phyloP scores from a whole-genome alignment of 2,888 invertebrate species.

The Drosophila histrio region DNA sequence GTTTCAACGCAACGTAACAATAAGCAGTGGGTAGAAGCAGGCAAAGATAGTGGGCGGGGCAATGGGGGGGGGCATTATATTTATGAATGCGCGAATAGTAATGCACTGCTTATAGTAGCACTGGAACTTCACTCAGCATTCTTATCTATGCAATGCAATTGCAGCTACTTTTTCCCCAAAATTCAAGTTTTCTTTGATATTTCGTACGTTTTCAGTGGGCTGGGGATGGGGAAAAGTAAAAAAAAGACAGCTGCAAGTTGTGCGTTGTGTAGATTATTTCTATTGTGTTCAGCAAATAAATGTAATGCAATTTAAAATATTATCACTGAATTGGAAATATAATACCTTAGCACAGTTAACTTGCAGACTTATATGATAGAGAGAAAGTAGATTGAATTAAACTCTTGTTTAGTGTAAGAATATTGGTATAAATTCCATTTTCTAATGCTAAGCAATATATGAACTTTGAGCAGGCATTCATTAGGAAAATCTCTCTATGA shows the following conservation, averaged over 20 bases:
- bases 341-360: not conserved
- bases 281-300: slow-evolving; percentile 13
- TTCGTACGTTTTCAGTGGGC: not conserved
- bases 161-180: slow-evolving; percentile 22
- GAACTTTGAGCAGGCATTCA: no score
- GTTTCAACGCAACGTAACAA: slow-evolving; percentile 59
- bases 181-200: slow-evolving; percentile 30
- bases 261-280: slow-evolving; percentile 27
- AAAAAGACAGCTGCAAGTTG: slow-evolving; percentile 6
- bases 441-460: no score
- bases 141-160: slow-evolving; percentile 50
- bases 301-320: slow-evolving; percentile 1
- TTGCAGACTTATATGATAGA: not conserved
- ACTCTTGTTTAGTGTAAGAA: no score
- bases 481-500: no score
- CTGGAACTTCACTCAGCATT: slow-evolving; percentile 28
- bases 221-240: no score
- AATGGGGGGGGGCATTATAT: slow-evolving; percentile 8
- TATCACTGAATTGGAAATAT: not conserved
- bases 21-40: slow-evolving; percentile 13
- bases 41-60: not conserved
- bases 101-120: slow-evolving; percentile 39
- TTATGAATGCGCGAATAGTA: slow-evolving; percentile 55
- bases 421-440: no score
- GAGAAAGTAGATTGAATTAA: no score